Conservation (phyloP, 2,888 invertebrate species). For the Eumerus sabulonum region DNA sequence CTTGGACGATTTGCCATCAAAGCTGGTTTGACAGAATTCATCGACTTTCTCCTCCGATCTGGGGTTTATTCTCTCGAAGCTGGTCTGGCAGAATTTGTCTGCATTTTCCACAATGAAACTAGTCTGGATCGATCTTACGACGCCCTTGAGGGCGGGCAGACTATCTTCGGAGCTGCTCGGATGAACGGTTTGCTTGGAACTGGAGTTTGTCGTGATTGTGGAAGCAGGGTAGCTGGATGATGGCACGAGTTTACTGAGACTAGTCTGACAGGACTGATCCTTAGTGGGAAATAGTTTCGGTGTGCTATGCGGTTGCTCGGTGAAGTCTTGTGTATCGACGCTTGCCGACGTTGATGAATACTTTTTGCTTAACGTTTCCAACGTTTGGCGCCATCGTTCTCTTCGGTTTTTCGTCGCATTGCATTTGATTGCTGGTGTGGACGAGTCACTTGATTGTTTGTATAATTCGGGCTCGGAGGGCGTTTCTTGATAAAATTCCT, state of each 20-base stretch:
- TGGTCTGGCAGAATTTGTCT: constrained; percentile 34
- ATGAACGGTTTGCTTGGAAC: not conserved
- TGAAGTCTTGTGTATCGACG: constrained; percentile 39
- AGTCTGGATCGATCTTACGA: not conserved
- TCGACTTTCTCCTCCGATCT: not conserved
- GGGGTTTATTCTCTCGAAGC: not conserved
- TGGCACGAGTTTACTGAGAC: constrained; percentile 1
- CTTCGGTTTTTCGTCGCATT: constrained; percentile 20
- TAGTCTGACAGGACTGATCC: constrained; percentile 31
- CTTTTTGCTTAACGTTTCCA: constrained; percentile 67
- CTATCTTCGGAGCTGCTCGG: no score
- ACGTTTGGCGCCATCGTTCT: constrained; percentile 68
- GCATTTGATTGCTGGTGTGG: not conserved
- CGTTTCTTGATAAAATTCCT: constrained; percentile 72
- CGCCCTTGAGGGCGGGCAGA: no score
- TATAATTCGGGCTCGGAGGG: constrained; percentile 59
- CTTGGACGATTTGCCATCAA: constrained; percentile 16
- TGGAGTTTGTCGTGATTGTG: no score
- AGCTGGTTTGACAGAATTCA: constrained; percentile 53
- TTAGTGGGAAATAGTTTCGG: constrained; percentile 31
- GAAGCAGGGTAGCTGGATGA: no score
- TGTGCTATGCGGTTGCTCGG: constrained; percentile 48
- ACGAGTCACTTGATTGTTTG: constrained; percentile 1
- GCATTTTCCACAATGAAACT: not conserved
- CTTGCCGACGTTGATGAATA: constrained; percentile 52